Base-by-base conservation (phyloP, 2,888 invertebrate genomes). In the Amiota communis region DNA sequence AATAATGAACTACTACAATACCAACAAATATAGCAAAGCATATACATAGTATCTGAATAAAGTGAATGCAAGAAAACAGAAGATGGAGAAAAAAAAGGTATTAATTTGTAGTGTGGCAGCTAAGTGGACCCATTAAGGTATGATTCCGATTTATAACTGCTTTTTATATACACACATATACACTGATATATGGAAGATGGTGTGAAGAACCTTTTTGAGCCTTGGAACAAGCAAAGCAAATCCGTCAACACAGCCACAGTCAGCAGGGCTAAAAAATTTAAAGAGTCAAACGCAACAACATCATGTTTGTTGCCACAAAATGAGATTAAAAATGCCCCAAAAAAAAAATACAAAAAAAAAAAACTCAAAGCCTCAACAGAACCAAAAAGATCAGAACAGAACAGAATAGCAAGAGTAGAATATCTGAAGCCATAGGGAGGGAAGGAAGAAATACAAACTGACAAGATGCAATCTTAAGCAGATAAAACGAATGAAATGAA, bases 381-480 rank as follows among this genome's bases (percentile, higher is more conserved):
- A 36, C 36, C 36, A 6, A 36, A 17, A 9, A 57, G 48, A 15
- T 53, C 53, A 73, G 59, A 64, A 69, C 57, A 59, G 49, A 23
- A 49, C n/a, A 10, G 53, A 23, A 20, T 23, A n/a, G n/a, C n/a
- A n/a, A n/a, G 20, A 23, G 51, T 53, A 53, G 12, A 72, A 49
- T n/a, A 17, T 46, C 36, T 15, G n/a, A 67, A 67, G 70, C 20
- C 63, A 15, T 17, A 13, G 56, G 53, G 70, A 56, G 48, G 69
- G 70, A 76, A 77, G 71, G 74, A 72, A 36, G 6, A 67, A 15
- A 23, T 53, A 68, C 17, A 46, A 74, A 74, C 77, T 73, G 79
- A 81, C 79, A 78, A 82, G 80, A 83, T 82, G 82, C 80, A 81
- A 83, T 83, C 82, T 81, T 74, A 81, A 80, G 79, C 78, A 75